Percentiles rank a stretch among this genome's conserved stretches.
These are phyloP conservation scores for Sebastes fasciatus DNA, from an alignment of 2,113 vertebrate species.

Conservation along the genomic window DNA sequence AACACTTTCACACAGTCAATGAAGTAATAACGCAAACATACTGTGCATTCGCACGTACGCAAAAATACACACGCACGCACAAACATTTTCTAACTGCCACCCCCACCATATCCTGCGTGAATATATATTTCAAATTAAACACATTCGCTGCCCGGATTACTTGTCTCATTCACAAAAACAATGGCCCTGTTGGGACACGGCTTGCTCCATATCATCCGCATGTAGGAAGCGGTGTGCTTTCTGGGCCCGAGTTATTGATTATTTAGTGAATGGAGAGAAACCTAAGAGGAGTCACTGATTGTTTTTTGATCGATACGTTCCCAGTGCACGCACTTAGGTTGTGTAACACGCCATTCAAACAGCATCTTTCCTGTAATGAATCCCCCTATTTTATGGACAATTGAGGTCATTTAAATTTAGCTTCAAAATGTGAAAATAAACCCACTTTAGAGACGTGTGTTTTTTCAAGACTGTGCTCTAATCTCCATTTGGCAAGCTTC, in stretches of 20 bases:
- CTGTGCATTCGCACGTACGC: too few species aligned
- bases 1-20: conserved; percentile 66
- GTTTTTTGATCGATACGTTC: conserved; percentile 45
- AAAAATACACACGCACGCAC: neutral
- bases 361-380: neutral
- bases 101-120: conserved; percentile 27
- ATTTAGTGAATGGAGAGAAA: conserved; percentile 57
- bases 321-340: neutral
- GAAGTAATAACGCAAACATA: conserved; percentile 37
- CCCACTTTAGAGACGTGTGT: conserved; percentile 13
- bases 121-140: conserved; percentile 45
- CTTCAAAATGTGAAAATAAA: conserved; percentile 28
- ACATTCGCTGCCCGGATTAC: conserved; percentile 17
- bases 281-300: conserved; percentile 33
- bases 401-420: neutral
- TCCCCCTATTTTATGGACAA: neutral
- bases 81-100: conserved; percentile 25
- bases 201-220: conserved; percentile 45
- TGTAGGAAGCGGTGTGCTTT: conserved; percentile 38
- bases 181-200: conserved; percentile 36
- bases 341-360: conserved; percentile 33
- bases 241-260: conserved; percentile 44
- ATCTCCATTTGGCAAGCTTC: conserved; percentile 46
- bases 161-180: conserved; percentile 59
- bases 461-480: conserved; percentile 19